Evolutionary conservation across 1,140 invertebrate species (phyloP).

Genomic region (Cepaea nemoralis): DNA sequence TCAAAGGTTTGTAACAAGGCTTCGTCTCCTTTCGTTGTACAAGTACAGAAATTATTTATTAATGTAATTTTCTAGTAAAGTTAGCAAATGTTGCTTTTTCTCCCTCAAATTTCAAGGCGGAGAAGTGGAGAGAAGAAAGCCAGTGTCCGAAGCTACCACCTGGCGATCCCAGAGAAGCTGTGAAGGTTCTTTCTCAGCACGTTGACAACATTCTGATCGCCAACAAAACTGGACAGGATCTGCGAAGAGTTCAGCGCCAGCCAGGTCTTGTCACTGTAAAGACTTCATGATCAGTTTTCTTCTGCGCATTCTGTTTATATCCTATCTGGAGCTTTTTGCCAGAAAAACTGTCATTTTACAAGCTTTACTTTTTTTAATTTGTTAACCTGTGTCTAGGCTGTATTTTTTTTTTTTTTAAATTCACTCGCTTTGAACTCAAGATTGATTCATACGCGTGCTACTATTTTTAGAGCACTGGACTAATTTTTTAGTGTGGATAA

Average conservation of each 20-base stretch:
- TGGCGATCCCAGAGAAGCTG: constrained; percentile 54
- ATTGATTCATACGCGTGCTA: no score
- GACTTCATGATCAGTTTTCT: not conserved
- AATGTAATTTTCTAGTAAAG: no score
- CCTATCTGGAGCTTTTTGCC: not conserved
- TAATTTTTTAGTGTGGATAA: no score
- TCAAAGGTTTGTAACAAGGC: no score
- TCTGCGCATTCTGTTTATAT: not conserved
- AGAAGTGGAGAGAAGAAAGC: constrained; percentile 52
- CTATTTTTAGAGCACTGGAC: no score
- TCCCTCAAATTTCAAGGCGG: constrained; percentile 49
- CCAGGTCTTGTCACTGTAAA: not conserved
- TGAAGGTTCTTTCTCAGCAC: constrained; percentile 40
- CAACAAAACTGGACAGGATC: constrained; percentile 48
- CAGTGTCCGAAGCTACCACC: constrained; percentile 59
- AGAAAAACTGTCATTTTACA: not conserved
- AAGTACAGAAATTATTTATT: no score
- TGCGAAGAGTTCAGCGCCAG: constrained; percentile 36
- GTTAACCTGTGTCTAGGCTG: no score
- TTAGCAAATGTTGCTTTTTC: not conserved
- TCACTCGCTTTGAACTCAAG: no score
- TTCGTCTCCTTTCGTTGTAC: no score
- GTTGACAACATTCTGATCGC: constrained; percentile 46
- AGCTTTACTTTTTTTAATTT: no score
- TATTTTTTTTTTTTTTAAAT: no score